phyloP scores from a whole-genome alignment of 53 echinoderm and acorn worm genomes.

The Apostichopus leukothele region DNA sequence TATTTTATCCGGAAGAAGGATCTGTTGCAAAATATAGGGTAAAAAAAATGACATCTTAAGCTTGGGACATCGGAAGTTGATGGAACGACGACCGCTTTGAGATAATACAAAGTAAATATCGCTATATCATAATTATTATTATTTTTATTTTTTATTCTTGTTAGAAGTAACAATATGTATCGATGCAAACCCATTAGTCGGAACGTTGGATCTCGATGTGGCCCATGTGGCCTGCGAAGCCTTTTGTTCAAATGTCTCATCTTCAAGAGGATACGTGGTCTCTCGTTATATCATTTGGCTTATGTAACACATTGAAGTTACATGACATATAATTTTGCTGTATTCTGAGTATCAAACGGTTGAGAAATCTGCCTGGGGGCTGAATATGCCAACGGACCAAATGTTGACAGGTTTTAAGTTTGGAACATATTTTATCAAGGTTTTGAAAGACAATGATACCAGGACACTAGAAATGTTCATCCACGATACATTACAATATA shows the following conservation, averaged over 20 bases:
- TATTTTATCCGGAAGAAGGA: background rate
- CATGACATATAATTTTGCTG: too few relatives aligned
- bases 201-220: background rate
- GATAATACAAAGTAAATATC: background rate
- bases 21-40: background rate
- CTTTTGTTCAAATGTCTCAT: background rate
- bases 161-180: background rate
- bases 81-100: background rate
- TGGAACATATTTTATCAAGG: too few relatives aligned
- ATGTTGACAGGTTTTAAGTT: too few relatives aligned
- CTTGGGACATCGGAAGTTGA: background rate
- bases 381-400: too few relatives aligned
- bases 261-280: too few relatives aligned
- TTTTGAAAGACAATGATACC: too few relatives aligned
- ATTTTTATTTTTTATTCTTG: background rate
- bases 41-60: background rate
- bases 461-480: too few relatives aligned
- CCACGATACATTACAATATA: too few relatives aligned
- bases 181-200: background rate
- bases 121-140: background rate
- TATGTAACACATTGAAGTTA: too few relatives aligned
- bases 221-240: background rate
- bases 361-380: too few relatives aligned
- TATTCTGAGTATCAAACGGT: too few relatives aligned
- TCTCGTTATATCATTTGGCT: too few relatives aligned